Evolutionary conservation across 2,888 invertebrate species (phyloP), one percentile per base, ranked within the genome.

Genomic region (Melanotus villosus): DNA sequence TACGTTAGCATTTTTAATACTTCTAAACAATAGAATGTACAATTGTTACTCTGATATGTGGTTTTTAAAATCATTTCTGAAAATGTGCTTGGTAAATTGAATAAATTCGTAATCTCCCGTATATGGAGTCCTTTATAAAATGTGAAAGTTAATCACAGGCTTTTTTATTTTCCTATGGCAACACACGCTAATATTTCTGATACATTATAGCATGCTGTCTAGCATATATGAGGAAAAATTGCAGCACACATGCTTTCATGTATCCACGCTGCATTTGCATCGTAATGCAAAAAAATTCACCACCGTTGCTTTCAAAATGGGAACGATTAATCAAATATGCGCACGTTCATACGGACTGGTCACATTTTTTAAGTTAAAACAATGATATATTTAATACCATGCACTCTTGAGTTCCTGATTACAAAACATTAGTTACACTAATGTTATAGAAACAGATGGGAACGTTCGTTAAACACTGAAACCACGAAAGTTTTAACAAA

Each of bases 281-380:
- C 32, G 18, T 52, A 18, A 52, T 18, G 18, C 18, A 52, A 52
- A 52, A 50, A 50, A 52, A 16, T 32, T 3, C 26, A 26, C 4
- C 7, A 3, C 26, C 6, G 50, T 12, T 14, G 52, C 52, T 16
- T 32, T 32, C 18, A 58, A 30, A 41, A 58, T 43, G 58, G n/a
- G 30, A 14, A 43, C 58, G 19, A 41, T 58, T 41, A 58, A 58
- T 58, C 58, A 58, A 38, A 57, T 43, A 10, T 23, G 23, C 16
- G 43, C 26, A 38, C 23, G 38, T 16, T 41, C 32, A 19, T 52
- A 32, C 52, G 19, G 52, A 7, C 50, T 32, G 30, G 30, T 52
- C 26, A 12, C 56, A 5, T 19, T 56, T 36, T n/a, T 56, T 56
- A 21, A n/a, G 36, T 56, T 2, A 56, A 56, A 56, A 36, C 21